Conservation (phyloP, 1,140 invertebrate species). For the Bombus turneri region DNA sequence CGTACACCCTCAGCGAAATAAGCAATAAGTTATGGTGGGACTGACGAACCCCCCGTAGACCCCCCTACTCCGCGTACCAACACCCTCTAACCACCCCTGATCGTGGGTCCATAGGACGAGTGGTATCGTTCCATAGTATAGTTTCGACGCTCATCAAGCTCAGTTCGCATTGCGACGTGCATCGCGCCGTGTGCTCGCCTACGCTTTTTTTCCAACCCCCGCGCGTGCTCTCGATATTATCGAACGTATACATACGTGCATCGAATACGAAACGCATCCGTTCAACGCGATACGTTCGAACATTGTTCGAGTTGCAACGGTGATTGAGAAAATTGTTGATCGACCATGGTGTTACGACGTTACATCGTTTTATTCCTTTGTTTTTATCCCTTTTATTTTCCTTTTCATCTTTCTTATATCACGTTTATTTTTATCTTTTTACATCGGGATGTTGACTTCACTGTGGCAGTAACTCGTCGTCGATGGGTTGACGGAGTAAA, state of each 20-base stretch:
- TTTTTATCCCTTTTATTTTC: not conserved
- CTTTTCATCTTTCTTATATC: not conserved
- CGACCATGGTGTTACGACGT: not conserved
- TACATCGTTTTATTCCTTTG: not conserved
- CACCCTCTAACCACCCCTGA: conserved; percentile 40
- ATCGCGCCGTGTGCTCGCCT: conserved; percentile 56
- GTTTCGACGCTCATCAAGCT: conserved; percentile 69
- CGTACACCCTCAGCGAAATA: conserved; percentile 77
- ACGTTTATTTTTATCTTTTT: not conserved
- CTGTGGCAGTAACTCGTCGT: not conserved
- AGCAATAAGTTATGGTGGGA: conserved; percentile 81
- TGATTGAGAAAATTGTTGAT: not conserved
- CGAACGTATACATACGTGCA: conserved; percentile 9
- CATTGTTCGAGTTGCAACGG: not conserved
- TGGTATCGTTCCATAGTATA: conserved; percentile 65
- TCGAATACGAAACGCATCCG: conserved; percentile 1
- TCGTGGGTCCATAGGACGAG: conserved; percentile 62
- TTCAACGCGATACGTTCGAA: not conserved
- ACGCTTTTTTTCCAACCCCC: not conserved
- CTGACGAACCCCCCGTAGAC: conserved; percentile 66
- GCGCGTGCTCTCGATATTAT: conserved; percentile 27
- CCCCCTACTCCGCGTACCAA: conserved; percentile 26
- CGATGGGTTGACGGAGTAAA: too few species aligned
- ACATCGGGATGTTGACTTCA: not conserved
- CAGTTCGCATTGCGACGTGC: conserved; percentile 69